phyloP scores from a whole-genome alignment of 2,888 invertebrate genomes.

The Griposia aprilina region DNA sequence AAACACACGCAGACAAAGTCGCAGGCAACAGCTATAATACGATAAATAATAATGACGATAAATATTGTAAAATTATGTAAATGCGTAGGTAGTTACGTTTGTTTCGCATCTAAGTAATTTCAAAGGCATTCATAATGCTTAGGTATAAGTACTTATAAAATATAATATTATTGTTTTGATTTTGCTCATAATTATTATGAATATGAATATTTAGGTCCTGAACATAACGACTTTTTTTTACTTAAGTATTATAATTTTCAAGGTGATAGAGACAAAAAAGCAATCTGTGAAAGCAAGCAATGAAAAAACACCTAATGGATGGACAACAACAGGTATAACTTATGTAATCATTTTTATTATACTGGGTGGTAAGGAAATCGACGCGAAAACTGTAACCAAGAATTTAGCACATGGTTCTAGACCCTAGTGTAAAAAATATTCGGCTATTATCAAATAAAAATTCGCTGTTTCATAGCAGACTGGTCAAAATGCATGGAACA shows the following conservation, averaged over 20 bases:
- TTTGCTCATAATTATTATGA: background rate
- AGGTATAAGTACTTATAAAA: background rate
- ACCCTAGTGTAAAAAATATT: too few species aligned
- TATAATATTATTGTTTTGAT: background rate
- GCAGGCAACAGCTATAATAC: background rate
- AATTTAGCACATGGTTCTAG: too few species aligned
- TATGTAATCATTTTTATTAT: background rate
- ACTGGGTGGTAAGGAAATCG: too few species aligned
- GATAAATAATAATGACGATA: background rate
- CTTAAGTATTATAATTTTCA: background rate
- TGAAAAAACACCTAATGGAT: background rate
- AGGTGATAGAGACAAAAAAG: slow-evolving; percentile 57
- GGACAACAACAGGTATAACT: slow-evolving; percentile 30
- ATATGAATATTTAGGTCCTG: background rate
- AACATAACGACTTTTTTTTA: background rate
- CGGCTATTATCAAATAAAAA: too few species aligned
- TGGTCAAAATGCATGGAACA: too few species aligned
- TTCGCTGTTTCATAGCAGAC: too few species aligned
- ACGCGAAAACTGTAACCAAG: too few species aligned
- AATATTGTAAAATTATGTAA: background rate
- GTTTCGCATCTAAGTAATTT: slow-evolving; percentile 2
- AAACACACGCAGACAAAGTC: background rate
- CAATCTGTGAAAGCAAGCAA: slow-evolving; percentile 37
- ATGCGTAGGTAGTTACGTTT: background rate
- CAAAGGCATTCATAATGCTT: background rate